Conservation (phyloP, 35 echinoderm and acorn worm genomes). For the Apostichopus japonicus region DNA sequence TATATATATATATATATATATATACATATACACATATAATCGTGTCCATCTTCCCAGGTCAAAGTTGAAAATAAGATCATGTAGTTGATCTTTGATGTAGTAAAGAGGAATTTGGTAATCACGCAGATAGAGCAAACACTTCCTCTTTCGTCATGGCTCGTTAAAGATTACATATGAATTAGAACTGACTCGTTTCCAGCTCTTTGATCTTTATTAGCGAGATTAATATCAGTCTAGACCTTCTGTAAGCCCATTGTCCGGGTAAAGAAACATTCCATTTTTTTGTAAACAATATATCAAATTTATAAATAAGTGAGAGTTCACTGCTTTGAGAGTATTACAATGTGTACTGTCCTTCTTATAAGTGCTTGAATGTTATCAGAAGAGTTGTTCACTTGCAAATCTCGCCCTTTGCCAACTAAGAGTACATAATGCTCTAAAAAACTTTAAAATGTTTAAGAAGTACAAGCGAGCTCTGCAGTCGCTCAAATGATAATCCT, state of each 20-base stretch:
- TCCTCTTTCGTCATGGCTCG: background rate
- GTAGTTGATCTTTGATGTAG: background rate
- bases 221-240: background rate
- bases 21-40: no score
- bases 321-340: no score
- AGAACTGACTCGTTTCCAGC: background rate
- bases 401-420: no score
- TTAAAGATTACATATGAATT: background rate
- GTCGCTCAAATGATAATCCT: no score
- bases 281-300: background rate
- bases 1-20: no score
- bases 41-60: background rate
- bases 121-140: background rate
- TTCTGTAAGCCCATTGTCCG: background rate
- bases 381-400: no score
- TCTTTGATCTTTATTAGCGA: background rate
- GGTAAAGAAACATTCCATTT: background rate
- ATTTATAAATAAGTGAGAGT: no score
- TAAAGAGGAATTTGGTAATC: background rate
- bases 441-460: no score
- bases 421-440: no score
- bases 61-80: background rate
- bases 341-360: no score
- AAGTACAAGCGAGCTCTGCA: no score
- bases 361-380: no score